Percentiles rank a stretch among this genome's conserved stretches.
Conservation (phyloP, 2,113 vertebrate species). For the Piliocolobus tephrosceles region DNA sequence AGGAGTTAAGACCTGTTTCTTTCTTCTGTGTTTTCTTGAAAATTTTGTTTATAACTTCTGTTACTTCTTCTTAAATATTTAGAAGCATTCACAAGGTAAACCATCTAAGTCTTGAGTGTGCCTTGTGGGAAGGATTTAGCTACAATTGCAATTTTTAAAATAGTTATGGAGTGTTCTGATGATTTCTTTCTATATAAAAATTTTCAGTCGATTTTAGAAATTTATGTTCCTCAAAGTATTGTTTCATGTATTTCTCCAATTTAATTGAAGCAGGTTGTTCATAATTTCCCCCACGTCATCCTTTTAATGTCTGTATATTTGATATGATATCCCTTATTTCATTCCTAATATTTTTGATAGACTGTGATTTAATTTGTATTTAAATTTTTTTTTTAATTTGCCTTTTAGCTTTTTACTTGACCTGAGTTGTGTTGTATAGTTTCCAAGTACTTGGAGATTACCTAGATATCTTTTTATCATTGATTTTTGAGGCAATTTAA, state of each 20-base stretch:
- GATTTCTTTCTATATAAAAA: neutral
- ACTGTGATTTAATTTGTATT: neutral
- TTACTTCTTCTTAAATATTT: neutral
- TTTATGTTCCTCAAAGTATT: neutral
- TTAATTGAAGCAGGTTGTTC: neutral
- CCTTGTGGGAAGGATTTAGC: neutral
- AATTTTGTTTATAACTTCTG: neutral
- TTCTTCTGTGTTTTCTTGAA: neutral
- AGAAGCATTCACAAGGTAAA: neutral
- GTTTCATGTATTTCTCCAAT: neutral
- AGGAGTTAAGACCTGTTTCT: neutral
- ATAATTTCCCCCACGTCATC: neutral
- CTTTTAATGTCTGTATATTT: neutral
- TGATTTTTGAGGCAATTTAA: neutral
- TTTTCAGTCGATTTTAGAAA: neutral
- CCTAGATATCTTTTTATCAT: neutral
- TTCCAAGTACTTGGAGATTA: neutral
- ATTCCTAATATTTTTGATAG: neutral
- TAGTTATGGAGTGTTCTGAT: neutral
- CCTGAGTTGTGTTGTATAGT: neutral
- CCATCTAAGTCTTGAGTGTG: neutral
- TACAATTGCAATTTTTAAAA: neutral
- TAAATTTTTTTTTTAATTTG: neutral
- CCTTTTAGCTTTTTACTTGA: neutral
- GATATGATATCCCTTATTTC: neutral